A percentile compares a stretch with the other conserved stretches of the same genome.
Evolutionary conservation across 30 jellyfish, hydroid and myxozoan genomes (phyloP).

Genomic region (Rhopilema esculentum): DNA sequence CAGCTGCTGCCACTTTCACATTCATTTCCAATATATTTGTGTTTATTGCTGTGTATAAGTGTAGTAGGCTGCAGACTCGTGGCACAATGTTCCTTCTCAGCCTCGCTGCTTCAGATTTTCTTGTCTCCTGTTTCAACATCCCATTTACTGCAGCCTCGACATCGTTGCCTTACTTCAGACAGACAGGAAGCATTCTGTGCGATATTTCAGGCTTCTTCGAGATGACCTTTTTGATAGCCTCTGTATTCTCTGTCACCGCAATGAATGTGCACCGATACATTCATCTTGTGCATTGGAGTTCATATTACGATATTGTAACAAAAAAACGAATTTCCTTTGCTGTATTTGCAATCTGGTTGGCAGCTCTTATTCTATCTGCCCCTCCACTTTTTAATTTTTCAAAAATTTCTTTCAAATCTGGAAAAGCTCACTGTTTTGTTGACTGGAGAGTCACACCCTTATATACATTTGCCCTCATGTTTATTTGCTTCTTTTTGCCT

Average conservation of each 20-base stretch:
- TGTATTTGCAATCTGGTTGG: constrained; percentile 14
- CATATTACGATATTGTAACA: constrained; percentile 26
- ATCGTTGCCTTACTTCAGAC: constrained; percentile 17
- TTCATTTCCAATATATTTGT: constrained; percentile 10
- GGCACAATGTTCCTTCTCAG: constrained; percentile 33
- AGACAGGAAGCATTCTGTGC: not conserved
- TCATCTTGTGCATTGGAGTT: constrained; percentile 40
- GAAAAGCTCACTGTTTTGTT: constrained; percentile 59
- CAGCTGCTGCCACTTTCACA: not conserved
- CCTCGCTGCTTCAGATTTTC: constrained; percentile 45
- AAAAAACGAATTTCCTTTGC: not conserved
- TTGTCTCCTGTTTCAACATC: constrained; percentile 37
- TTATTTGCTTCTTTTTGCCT: constrained; percentile 34
- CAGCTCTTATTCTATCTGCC: constrained; percentile 2
- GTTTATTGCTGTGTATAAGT: constrained; percentile 18
- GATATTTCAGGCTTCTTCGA: constrained; percentile 38
- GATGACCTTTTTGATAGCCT: constrained; percentile 48
- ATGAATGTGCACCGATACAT: constrained; percentile 47
- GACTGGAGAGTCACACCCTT: constrained; percentile 43
- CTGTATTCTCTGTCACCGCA: constrained; percentile 62
- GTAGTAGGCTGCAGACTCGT: constrained; percentile 39
- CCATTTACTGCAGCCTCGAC: constrained; percentile 45
- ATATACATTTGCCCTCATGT: constrained; percentile 46
- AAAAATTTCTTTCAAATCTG: constrained; percentile 26
- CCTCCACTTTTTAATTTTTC: constrained; percentile 48